Evolutionary conservation across 2,888 invertebrate genomes (phyloP), one percentile per base, ranked within the genome.

Genomic region (Andrena marginata): DNA sequence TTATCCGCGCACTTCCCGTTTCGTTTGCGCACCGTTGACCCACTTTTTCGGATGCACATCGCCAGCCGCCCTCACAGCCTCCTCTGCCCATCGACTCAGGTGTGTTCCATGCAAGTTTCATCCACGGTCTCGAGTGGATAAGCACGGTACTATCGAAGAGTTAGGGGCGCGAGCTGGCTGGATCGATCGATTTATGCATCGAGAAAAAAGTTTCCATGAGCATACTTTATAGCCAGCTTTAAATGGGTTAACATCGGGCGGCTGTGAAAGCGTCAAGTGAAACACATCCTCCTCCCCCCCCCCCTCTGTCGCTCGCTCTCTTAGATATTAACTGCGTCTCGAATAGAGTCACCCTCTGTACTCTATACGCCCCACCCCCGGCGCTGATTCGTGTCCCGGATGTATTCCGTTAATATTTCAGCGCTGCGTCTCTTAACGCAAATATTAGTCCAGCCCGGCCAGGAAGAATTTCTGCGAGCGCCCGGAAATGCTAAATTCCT

Each of bases 381-480:
- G 2, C 20, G 26, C 26, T 60, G 59, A 35, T 20, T 23, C 20
- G 6, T 26, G 51, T 26, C 64, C n/a, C 16, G 73, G 48, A 64
- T 59, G 77, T 56, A 59, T 64, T 77, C n/a, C 56, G 63, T 60
- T 31, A n/a, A 54, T 13, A 1, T n/a, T 60, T n/a, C 70, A 64
- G 16, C 62, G 35, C 10, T 10, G 42, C 5, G 16, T 26, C 42
- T 42, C 42, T 26, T 2, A 42, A 64, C 23, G 23, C 42, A 64
- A 64, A 31, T 31, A 60, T n/a, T 60, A 31, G 31, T n/a, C n/a
- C n/a, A 7, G 33, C 7, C n/a, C 31, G 16, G 20, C 59, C 2
- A 33, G n/a, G 10, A 60, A 33, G 33, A 33, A 20, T n/a, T 60
- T 60, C 6, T 7, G n/a, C 60, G 7, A 31, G 33, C 31, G 0